phyloP scores from a whole-genome alignment of 2,797 vertebrate species.

The Erethizon dorsatum region DNA sequence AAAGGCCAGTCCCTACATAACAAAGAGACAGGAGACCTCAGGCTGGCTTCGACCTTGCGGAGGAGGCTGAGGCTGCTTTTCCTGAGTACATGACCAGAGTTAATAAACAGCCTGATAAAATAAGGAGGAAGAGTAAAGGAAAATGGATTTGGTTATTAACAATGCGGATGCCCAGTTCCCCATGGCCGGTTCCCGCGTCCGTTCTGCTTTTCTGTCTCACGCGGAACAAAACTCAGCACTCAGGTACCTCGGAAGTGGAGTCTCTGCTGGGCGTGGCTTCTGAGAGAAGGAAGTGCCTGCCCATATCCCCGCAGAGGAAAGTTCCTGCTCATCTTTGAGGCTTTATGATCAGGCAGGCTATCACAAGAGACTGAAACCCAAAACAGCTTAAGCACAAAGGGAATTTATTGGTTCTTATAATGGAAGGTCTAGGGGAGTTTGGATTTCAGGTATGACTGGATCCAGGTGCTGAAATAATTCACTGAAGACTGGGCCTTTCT shows the following conservation, averaged over 20 bases:
- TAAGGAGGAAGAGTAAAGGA: not conserved
- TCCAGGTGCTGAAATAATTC: not conserved
- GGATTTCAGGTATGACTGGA: conserved; percentile 25
- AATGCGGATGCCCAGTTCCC: not conserved
- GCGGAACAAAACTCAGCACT: not conserved
- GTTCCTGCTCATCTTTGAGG: not conserved
- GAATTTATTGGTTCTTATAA: not conserved
- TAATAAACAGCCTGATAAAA: conserved; percentile 32
- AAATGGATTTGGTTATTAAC: conserved; percentile 45
- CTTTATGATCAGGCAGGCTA: not conserved
- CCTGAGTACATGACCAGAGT: not conserved
- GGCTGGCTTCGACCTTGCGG: not conserved
- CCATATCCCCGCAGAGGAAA: not conserved
- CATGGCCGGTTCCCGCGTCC: not conserved
- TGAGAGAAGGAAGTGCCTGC: not conserved
- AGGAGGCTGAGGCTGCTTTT: not conserved
- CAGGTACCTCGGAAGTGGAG: not conserved
- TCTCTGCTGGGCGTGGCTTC: not conserved
- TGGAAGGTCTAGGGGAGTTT: not conserved
- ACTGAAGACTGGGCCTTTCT: not conserved
- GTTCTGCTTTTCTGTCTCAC: not conserved
- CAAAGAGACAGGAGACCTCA: not conserved
- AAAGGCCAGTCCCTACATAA: not conserved
- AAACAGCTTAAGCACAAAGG: not conserved
- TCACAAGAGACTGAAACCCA: not conserved